Evolutionary conservation across 2,888 invertebrate genomes (phyloP).

Genomic region (Acleris holmiana): DNA sequence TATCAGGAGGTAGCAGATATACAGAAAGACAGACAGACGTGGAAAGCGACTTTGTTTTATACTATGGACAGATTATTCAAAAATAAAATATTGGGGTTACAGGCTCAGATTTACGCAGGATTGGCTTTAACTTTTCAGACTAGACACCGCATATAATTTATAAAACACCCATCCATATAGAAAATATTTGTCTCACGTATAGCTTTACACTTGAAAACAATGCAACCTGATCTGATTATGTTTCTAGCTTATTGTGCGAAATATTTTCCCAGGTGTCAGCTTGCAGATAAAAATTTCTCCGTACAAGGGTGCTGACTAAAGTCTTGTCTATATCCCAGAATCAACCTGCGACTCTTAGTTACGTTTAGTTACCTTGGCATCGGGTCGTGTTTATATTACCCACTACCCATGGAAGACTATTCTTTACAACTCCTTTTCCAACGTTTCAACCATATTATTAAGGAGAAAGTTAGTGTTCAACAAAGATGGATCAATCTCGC

Average conservation of each 20-base stretch:
- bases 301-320: slow-evolving; percentile 59
- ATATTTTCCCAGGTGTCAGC: slow-evolving; percentile 59
- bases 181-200: slow-evolving; percentile 9
- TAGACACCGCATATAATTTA: no score
- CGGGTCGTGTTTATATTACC: not conserved
- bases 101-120: no score
- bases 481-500: slow-evolving; percentile 70
- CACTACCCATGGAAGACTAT: slow-evolving; percentile 48
- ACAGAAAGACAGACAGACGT: no score
- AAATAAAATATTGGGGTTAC: no score
- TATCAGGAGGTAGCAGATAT: no score
- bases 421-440: slow-evolving; percentile 47
- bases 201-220: slow-evolving; percentile 4
- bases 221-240: slow-evolving; percentile 22
- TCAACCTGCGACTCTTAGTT: slow-evolving; percentile 20
- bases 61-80: no score
- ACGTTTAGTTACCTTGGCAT: not conserved
- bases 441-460: slow-evolving; percentile 46
- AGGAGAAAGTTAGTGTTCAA: slow-evolving; percentile 46
- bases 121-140: no score
- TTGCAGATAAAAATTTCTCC: slow-evolving; percentile 68
- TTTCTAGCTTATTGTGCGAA: slow-evolving; percentile 19
- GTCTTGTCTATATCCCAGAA: slow-evolving; percentile 38
- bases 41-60: no score
- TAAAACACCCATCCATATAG: not conserved